phyloP scores from a whole-genome alignment of 2,888 invertebrate genomes.

The Elmis aenea region DNA sequence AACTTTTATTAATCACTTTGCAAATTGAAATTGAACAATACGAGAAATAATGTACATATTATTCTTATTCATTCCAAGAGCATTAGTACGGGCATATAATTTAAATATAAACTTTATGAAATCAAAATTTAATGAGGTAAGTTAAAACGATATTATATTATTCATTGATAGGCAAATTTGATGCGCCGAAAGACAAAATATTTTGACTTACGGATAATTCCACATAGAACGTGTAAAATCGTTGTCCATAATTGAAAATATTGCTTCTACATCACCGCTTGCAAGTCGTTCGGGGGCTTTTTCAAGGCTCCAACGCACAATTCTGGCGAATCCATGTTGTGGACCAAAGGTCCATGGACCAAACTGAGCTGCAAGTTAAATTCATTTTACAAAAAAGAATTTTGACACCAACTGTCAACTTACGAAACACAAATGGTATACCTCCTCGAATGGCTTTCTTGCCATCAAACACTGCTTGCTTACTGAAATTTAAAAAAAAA shows the following conservation, averaged over 20 bases:
- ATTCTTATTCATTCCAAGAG: too few relatives aligned
- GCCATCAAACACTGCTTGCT: slow-evolving; percentile 93
- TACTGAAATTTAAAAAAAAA: slow-evolving; percentile 56
- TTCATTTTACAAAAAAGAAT: slow-evolving; percentile 3
- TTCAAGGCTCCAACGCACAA: slow-evolving; percentile 87
- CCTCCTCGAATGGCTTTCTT: slow-evolving; percentile 95
- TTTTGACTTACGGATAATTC: slow-evolving; percentile 86
- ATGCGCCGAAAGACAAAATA: too few relatives aligned
- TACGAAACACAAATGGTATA: slow-evolving; percentile 95
- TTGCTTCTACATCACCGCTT: slow-evolving; percentile 87
- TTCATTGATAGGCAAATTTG: too few relatives aligned
- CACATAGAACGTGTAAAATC: slow-evolving; percentile 91
- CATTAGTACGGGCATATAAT: too few relatives aligned
- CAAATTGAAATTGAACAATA: too few relatives aligned
- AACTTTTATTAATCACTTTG: too few relatives aligned
- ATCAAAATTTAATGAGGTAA: too few relatives aligned
- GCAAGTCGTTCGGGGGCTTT: slow-evolving; percentile 82
- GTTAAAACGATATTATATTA: too few relatives aligned
- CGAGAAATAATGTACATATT: too few relatives aligned
- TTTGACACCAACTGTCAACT: slow-evolving; percentile 49
- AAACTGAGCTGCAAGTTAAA: slow-evolving; percentile 72
- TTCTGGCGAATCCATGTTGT: slow-evolving; percentile 93
- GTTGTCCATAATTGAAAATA: slow-evolving; percentile 88
- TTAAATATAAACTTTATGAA: too few relatives aligned
- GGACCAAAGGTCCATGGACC: slow-evolving; percentile 94